Evolutionary conservation across 2,113 vertebrate genomes (phyloP).

Genomic region (Emberiza fucata): DNA sequence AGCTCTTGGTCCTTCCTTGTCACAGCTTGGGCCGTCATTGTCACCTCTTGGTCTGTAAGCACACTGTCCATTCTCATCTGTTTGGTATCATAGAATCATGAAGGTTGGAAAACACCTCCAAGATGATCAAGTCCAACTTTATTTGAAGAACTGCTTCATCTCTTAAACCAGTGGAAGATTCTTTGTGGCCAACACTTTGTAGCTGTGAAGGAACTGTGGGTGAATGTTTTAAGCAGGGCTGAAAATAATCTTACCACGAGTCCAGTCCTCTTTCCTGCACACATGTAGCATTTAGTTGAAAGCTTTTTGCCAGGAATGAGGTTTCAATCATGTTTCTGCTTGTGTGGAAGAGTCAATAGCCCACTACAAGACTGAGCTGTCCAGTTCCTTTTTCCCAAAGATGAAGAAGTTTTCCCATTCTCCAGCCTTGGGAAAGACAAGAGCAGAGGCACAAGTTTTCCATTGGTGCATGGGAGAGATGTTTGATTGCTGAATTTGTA

Average conservation of each 20-base stretch:
- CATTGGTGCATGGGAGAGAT: rapidly evolving
- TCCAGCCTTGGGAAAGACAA: background rate
- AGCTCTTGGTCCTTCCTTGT: background rate
- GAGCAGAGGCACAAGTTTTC: background rate
- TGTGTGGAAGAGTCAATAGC: background rate
- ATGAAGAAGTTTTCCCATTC: background rate
- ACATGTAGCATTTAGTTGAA: background rate
- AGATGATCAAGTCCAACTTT: background rate
- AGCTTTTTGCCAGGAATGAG: background rate
- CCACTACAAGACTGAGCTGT: background rate
- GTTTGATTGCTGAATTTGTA: background rate
- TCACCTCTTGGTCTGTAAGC: background rate
- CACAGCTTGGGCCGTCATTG: background rate
- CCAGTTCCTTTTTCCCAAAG: background rate
- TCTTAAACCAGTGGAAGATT: background rate
- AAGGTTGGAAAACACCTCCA: background rate
- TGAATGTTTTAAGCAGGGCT: background rate
- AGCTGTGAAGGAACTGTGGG: background rate
- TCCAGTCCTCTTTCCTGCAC: background rate
- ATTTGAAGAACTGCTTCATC: background rate
- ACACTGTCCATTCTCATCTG: rapidly evolving
- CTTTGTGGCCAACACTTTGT: background rate
- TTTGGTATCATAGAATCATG: background rate
- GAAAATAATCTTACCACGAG: background rate
- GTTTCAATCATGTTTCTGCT: background rate